Percentiles rank a stretch among this genome's conserved stretches.
Evolutionary conservation across 2,113 vertebrate genomes (phyloP).

Genomic region (Etheostoma cragini): DNA sequence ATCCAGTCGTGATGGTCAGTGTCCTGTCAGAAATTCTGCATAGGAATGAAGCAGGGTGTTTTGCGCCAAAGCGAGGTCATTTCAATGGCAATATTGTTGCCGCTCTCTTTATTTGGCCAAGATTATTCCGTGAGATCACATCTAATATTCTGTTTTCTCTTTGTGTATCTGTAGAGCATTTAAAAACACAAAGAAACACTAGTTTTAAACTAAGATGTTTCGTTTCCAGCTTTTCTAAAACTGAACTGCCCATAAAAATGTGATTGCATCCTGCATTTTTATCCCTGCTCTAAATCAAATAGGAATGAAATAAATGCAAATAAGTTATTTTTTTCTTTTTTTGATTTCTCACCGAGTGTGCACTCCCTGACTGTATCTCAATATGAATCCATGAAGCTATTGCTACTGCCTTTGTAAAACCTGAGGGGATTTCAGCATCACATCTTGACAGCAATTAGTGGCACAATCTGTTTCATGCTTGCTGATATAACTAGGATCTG

Average conservation of each 20-base stretch:
- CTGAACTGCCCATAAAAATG: constrained; percentile 55
- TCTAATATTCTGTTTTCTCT: constrained; percentile 24
- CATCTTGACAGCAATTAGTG: constrained; percentile 85
- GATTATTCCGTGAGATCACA: constrained; percentile 22
- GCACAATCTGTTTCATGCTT: constrained; percentile 83
- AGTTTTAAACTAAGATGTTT: constrained; percentile 36
- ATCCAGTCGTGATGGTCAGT: constrained; percentile 57
- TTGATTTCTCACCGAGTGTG: constrained; percentile 70
- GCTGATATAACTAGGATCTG: constrained; percentile 79
- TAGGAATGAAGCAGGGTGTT: constrained; percentile 54
- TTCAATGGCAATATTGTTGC: constrained; percentile 69
- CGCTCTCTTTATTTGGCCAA: constrained; percentile 35
- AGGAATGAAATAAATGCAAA: constrained; percentile 73
- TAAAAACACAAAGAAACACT: constrained; percentile 29
- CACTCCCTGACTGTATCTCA: constrained; percentile 76
- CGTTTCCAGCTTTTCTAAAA: constrained; percentile 36
- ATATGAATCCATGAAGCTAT: constrained; percentile 79
- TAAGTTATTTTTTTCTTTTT: constrained; percentile 59
- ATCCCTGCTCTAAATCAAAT: constrained; percentile 62
- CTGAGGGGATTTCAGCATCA: constrained; percentile 82
- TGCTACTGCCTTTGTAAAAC: constrained; percentile 75
- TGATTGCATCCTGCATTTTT: constrained; percentile 44
- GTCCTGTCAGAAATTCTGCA: constrained; percentile 65
- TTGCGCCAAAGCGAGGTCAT: constrained; percentile 69
- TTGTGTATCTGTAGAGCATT: constrained; percentile 20